Evolutionary conservation across 2,797 vertebrate genomes (phyloP).

Genomic region (Antennarius maculatus): DNA sequence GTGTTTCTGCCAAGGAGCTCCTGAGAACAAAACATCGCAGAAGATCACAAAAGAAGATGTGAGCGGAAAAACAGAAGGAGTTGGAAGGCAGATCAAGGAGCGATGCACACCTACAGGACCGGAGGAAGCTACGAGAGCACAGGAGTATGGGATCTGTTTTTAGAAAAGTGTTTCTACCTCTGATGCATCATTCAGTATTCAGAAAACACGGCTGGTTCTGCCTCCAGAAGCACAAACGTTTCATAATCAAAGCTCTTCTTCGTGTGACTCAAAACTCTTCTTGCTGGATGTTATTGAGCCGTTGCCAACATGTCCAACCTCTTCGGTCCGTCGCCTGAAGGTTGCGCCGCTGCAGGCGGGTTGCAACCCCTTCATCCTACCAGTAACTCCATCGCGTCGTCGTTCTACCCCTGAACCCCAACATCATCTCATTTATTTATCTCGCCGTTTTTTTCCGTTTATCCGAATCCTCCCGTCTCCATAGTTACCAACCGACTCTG

Average conservation of each 20-base stretch:
- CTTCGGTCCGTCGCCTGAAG: not conserved
- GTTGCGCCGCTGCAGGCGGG: not conserved
- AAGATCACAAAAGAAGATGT: slow-evolving; percentile 37
- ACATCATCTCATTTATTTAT: no score
- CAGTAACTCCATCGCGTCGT: slow-evolving; percentile 2
- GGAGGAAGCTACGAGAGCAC: slow-evolving; percentile 34
- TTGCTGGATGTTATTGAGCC: slow-evolving; percentile 24
- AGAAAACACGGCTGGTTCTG: slow-evolving; percentile 29
- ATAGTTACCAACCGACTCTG: slow-evolving; percentile 14
- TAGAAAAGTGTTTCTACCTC: slow-evolving; percentile 27
- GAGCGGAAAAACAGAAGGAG: slow-evolving; percentile 15
- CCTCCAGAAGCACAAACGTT: slow-evolving; percentile 45
- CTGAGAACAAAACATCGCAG: slow-evolving; percentile 31
- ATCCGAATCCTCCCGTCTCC: slow-evolving; percentile 32
- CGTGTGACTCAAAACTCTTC: slow-evolving; percentile 42
- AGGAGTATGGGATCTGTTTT: slow-evolving; percentile 39
- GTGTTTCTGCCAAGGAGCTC: slow-evolving; percentile 47
- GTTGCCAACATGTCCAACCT: slow-evolving; percentile 8
- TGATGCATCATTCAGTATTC: slow-evolving; percentile 46
- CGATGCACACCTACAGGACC: slow-evolving; percentile 49
- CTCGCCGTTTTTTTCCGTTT: not conserved
- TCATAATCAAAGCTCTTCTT: slow-evolving; percentile 49
- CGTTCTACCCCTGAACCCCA: no score
- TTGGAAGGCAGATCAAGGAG: slow-evolving; percentile 51
- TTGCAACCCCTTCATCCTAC: not conserved